A percentile compares a stretch with the other conserved stretches of the same genome.
Evolutionary conservation across 1,140 invertebrate genomes (phyloP).

Genomic region (Formica selysi): DNA sequence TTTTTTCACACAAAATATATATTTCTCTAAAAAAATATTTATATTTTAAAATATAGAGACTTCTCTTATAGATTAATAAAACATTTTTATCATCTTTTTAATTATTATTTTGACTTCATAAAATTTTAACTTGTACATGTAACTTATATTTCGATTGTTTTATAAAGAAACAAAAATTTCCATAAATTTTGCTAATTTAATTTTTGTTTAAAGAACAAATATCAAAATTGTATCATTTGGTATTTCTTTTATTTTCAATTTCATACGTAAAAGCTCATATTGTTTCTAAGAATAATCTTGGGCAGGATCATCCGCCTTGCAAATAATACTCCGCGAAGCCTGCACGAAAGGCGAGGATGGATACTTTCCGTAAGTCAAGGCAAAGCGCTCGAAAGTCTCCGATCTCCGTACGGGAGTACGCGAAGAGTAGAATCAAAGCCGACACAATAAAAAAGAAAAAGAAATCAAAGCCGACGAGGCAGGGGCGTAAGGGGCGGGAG

Average conservation of each 20-base stretch:
- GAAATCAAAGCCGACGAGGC: constrained; percentile 47
- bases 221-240: constrained; percentile 4
- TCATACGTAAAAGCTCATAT: constrained; percentile 18
- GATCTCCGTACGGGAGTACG: neutral
- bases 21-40: too few species aligned
- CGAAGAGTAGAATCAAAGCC: constrained; percentile 45
- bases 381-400: constrained; percentile 52
- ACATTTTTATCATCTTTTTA: neutral
- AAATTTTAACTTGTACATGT: neutral
- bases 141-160: neutral
- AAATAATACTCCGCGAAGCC: constrained; percentile 34
- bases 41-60: neutral
- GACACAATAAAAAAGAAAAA: constrained; percentile 22
- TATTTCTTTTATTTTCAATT: constrained; percentile 10
- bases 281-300: constrained; percentile 34
- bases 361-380: constrained; percentile 54
- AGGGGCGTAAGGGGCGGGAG: neutral
- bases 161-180: neutral
- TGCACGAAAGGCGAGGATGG: constrained; percentile 28
- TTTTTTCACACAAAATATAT: neutral
- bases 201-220: neutral
- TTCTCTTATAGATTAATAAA: neutral
- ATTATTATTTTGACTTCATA: neutral
- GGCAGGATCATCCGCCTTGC: constrained; percentile 48
- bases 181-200: neutral